Evolutionary conservation across 2,797 vertebrate genomes (phyloP).

Genomic region (Fundulus diaphanus): DNA sequence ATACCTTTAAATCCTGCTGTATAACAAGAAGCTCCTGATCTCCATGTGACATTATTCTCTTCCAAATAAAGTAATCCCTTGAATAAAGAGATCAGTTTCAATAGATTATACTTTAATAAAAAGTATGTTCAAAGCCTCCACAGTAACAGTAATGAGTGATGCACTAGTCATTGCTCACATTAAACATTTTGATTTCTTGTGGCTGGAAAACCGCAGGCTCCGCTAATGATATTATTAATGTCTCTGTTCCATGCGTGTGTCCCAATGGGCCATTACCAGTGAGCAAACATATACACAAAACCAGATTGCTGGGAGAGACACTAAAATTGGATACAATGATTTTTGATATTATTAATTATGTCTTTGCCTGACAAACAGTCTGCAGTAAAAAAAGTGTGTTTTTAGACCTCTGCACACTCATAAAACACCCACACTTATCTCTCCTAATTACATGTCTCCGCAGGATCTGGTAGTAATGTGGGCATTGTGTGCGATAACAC

Average conservation of each 20-base stretch:
- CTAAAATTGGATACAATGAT: constrained; percentile 9
- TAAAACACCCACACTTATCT: constrained; percentile 7
- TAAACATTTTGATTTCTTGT: constrained; percentile 1
- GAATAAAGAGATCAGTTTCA: constrained; percentile 14
- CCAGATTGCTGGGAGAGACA: constrained; percentile 2
- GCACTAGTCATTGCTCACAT: background rate
- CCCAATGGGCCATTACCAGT: constrained; percentile 6
- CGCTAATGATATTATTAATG: constrained; percentile 16
- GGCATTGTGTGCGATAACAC: constrained; percentile 19
- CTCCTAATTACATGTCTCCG: constrained; percentile 15
- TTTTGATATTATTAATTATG: constrained; percentile 23
- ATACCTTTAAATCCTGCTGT: constrained; percentile 25
- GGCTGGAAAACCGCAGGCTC: constrained; percentile 6
- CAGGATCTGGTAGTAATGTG: constrained; percentile 1
- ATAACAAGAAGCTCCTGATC: constrained; percentile 30
- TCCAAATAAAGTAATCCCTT: constrained; percentile 24
- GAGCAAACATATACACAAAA: constrained; percentile 12
- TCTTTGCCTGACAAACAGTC: constrained; percentile 5
- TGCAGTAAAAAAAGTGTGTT: constrained; percentile 2
- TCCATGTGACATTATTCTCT: constrained; percentile 20
- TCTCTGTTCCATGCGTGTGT: constrained; percentile 16
- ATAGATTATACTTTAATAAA: constrained; percentile 9
- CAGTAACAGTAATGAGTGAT: constrained; percentile 6
- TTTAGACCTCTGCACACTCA: background rate
- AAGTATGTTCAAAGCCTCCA: background rate